Conservation (phyloP, 1,140 invertebrate species). For the Ceratitis capitata region DNA sequence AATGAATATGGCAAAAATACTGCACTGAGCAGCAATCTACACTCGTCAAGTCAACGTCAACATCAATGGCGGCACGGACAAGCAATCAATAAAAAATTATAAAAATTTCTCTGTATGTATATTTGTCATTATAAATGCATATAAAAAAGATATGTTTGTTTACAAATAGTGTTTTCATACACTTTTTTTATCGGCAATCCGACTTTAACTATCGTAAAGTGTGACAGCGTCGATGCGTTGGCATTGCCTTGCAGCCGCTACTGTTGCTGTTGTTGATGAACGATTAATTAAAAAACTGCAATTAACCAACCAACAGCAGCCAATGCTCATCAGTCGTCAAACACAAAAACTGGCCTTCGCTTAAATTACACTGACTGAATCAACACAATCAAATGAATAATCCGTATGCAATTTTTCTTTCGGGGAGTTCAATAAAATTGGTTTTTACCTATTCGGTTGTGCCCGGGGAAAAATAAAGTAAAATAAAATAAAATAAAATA, state of each 20-base stretch:
- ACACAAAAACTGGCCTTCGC: not conserved
- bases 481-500: too few relatives aligned
- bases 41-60: too few relatives aligned
- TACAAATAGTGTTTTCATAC: not conserved
- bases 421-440: too few relatives aligned
- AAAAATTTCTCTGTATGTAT: not conserved
- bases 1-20: not conserved
- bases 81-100: not conserved
- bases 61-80: not conserved
- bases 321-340: slow-evolving; percentile 16
- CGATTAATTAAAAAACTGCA: slow-evolving; percentile 29
- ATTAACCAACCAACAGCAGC: slow-evolving; percentile 21
- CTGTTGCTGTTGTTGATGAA: not conserved
- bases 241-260: not conserved
- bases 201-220: slow-evolving; percentile 23
- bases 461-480: too few relatives aligned
- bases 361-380: not conserved
- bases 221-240: slow-evolving; percentile 4
- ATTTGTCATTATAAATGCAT: not conserved
- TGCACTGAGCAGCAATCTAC: not conserved
- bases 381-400: not conserved
- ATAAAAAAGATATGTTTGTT: not conserved
- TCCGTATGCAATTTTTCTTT: too few relatives aligned
- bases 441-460: too few relatives aligned
- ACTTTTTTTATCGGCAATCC: not conserved